Evolutionary conservation across 2,797 vertebrate genomes (phyloP).

Genomic region (Enteromius argenteus): DNA sequence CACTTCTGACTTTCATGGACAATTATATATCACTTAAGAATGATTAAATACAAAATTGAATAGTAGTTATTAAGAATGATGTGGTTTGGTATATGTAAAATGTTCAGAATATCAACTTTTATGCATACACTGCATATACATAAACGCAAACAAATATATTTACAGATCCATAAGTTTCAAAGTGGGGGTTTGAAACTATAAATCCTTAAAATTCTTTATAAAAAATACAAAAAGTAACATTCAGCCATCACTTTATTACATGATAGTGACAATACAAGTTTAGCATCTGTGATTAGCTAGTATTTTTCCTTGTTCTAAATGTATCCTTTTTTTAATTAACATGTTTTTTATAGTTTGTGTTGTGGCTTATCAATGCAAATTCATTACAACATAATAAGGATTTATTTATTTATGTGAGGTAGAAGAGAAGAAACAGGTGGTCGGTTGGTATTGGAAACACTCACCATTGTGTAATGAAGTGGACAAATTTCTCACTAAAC

Average conservation of each 20-base stretch:
- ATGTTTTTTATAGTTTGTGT: not conserved
- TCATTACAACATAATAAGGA: not conserved
- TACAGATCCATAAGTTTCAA: not conserved
- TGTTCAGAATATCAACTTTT: too few relatives aligned
- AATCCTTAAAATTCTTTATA: not conserved
- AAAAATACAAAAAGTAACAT: not conserved
- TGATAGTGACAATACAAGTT: not conserved
- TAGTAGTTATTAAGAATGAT: too few relatives aligned
- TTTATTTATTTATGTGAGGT: not conserved
- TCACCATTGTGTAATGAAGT: conserved; percentile 99
- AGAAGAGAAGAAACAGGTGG: not conserved
- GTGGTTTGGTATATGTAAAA: too few relatives aligned
- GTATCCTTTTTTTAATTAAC: fast-evolving
- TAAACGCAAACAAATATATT: not conserved
- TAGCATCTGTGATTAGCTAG: not conserved
- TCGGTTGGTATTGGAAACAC: conserved; percentile 68
- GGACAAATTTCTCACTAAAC: conserved; percentile 96
- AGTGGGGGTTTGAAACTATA: not conserved
- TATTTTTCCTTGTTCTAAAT: not conserved
- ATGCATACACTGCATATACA: not conserved
- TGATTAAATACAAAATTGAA: too few relatives aligned
- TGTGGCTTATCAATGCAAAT: not conserved
- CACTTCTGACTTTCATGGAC: too few relatives aligned
- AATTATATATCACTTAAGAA: too few relatives aligned
- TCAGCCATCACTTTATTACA: not conserved